Conservation (phyloP, 2,113 vertebrate genomes). For the Diadophis punctatus region DNA sequence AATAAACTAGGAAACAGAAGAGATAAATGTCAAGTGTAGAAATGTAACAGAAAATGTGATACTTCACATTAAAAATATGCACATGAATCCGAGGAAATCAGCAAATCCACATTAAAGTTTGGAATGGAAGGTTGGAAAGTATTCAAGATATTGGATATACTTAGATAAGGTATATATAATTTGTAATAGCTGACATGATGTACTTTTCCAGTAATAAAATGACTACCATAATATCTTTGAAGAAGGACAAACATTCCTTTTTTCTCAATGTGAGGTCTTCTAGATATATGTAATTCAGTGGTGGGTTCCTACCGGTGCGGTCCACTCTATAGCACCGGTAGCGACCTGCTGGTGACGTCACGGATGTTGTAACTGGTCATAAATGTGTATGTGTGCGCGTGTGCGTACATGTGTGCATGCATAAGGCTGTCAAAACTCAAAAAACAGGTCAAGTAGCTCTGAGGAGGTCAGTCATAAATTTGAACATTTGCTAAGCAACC, state of each 20-base stretch:
- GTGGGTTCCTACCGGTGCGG: too few species aligned
- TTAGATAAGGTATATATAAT: not conserved
- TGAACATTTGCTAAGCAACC: too few species aligned
- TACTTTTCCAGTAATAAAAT: not conserved
- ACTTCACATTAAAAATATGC: not conserved
- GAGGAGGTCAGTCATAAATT: too few species aligned
- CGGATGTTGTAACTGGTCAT: too few species aligned
- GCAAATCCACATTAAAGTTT: not conserved
- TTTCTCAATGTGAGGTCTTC: not conserved
- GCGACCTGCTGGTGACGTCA: too few species aligned
- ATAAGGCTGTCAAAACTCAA: too few species aligned
- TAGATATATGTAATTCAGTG: not conserved
- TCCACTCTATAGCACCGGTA: too few species aligned
- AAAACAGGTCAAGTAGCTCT: too few species aligned
- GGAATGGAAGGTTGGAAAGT: not conserved
- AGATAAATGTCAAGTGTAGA: not conserved
- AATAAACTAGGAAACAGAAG: not conserved
- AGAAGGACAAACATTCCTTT: not conserved
- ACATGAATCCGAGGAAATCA: not conserved
- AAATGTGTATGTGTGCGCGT: too few species aligned
- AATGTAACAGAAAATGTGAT: not conserved
- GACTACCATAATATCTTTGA: not conserved
- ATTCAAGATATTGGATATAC: not conserved
- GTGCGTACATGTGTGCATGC: too few species aligned
- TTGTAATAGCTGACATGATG: not conserved